Conservation (phyloP, 1,140 invertebrate species). For the Parasteatoda tepidariorum region DNA sequence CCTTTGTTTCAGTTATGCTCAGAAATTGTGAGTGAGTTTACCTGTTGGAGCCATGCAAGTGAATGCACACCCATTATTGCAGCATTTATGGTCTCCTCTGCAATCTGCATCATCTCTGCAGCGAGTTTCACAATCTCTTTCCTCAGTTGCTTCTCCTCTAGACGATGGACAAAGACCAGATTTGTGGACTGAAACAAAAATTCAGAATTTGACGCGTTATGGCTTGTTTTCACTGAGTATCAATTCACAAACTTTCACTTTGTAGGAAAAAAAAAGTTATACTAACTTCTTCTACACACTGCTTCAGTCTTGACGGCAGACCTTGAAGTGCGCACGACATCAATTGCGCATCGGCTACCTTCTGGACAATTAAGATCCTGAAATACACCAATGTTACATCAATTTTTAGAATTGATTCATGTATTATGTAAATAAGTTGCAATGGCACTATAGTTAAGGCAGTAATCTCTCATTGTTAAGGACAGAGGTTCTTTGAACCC, state of each 20-base stretch:
- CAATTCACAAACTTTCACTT: too few relatives aligned
- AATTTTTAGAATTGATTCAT: not conserved
- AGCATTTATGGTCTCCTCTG: conserved; percentile 81
- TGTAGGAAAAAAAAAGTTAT: not conserved
- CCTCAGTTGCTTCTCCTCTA: not conserved
- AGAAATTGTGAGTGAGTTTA: not conserved
- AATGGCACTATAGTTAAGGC: too few relatives aligned
- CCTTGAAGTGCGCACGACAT: conserved; percentile 70
- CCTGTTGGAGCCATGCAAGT: conserved; percentile 72
- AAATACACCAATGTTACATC: conserved; percentile 35
- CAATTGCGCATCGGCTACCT: conserved; percentile 77
- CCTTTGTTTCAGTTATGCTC: not conserved
- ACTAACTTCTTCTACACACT: conserved; percentile 62
- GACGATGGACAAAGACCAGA: conserved; percentile 77
- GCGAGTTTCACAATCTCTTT: conserved; percentile 77
- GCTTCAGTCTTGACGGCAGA: conserved; percentile 61
- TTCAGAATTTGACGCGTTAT: too few relatives aligned
- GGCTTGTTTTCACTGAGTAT: too few relatives aligned
- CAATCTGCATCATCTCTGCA: conserved; percentile 88
- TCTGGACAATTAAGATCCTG: conserved; percentile 73
- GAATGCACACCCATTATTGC: conserved; percentile 79
- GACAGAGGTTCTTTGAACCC: too few relatives aligned
- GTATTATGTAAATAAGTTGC: too few relatives aligned
- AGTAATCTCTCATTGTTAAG: too few relatives aligned
- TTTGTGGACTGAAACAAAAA: conserved; percentile 73